Conservation (phyloP, 2,888 invertebrate species). For the Temnothorax unifasciatus region DNA sequence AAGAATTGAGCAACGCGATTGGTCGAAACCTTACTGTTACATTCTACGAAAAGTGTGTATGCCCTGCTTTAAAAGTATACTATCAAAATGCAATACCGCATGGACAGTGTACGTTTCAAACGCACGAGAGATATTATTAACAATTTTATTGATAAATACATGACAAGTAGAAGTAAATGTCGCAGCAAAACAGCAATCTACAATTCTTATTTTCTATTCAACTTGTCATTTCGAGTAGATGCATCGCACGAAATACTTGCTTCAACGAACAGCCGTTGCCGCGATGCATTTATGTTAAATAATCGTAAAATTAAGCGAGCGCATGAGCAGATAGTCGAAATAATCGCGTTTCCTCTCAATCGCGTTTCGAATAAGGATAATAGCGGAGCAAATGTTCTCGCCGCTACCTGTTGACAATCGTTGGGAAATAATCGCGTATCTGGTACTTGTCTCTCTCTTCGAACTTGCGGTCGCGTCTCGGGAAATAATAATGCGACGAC, state of each 20-base stretch:
- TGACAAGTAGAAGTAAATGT: not conserved
- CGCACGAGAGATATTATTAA: not conserved
- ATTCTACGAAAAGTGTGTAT: too few species aligned
- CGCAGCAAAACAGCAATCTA: not conserved
- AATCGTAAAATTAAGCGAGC: not conserved
- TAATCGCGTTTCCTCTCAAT: not conserved
- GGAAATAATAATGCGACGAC: not conserved
- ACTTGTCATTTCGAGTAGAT: not conserved
- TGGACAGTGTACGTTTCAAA: not conserved
- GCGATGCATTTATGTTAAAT: not conserved
- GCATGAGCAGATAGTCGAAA: not conserved
- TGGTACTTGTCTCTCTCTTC: not conserved
- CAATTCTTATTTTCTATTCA: not conserved
- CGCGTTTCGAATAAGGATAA: not conserved
- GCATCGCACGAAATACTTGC: not conserved
- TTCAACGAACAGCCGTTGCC: not conserved
- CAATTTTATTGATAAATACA: not conserved
- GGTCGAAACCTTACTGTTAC: too few species aligned
- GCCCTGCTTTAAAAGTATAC: too few species aligned
- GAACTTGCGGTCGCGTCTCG: not conserved
- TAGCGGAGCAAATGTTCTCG: not conserved
- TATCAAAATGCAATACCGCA: not conserved
- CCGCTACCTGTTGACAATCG: conserved; percentile 15
- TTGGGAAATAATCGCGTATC: conserved; percentile 16
- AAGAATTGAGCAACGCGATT: too few species aligned